Conservation (phyloP, 2,888 invertebrate species). For the Xestia ashworthii region DNA sequence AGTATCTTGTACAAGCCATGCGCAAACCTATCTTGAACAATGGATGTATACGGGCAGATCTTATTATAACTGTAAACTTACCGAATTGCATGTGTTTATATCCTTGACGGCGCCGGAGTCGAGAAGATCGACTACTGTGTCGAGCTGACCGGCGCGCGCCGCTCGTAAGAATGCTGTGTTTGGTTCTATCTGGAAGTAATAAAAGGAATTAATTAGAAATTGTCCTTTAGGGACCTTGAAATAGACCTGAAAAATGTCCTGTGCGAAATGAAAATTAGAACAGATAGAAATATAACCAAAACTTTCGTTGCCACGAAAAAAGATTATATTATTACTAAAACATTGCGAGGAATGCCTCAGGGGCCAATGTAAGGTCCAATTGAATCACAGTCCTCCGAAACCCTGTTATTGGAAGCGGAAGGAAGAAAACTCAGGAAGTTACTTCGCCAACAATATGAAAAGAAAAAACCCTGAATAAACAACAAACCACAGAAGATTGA, state of each 20-base stretch:
- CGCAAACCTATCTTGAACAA: not conserved
- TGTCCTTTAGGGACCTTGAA: too few species aligned
- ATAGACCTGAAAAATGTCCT: not conserved
- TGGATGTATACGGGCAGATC: not conserved
- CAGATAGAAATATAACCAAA: not conserved
- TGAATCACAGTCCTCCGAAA: not conserved
- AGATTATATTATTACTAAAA: not conserved
- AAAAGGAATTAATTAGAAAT: constrained; percentile 27
- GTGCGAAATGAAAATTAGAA: not conserved
- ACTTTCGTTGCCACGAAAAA: not conserved
- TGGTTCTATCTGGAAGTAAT: constrained; percentile 95
- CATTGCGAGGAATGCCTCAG: not conserved
- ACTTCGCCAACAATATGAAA: not conserved
- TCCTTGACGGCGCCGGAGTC: constrained; percentile 96
- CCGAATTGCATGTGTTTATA: constrained; percentile 99
- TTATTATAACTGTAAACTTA: constrained; percentile 86
- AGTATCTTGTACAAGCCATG: not conserved
- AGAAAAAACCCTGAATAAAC: not conserved
- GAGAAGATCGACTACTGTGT: constrained; percentile 98
- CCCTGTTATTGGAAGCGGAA: not conserved
- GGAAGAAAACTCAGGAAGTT: not conserved
- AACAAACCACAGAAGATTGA: constrained; percentile 31
- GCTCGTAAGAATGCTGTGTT: constrained; percentile 99
- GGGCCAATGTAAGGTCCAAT: constrained; percentile 2
- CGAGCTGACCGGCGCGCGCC: constrained; percentile 98